phyloP scores from a whole-genome alignment of 2,113 vertebrate species.

The Sinocyclocheilus maitianheensis region DNA sequence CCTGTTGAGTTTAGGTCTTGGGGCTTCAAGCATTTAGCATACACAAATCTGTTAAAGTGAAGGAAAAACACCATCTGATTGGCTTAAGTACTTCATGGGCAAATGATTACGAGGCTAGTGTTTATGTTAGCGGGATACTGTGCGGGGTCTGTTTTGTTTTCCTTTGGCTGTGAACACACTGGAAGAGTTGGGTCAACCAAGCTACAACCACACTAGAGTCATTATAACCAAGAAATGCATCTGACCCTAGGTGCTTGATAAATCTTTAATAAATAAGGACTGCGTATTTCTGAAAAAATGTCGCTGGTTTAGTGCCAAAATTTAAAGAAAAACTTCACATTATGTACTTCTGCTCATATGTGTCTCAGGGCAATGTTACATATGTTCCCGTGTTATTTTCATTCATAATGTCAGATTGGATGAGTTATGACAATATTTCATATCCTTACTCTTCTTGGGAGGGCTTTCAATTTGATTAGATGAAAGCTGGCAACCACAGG shows the following conservation, averaged over 20 bases:
- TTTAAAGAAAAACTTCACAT: not conserved
- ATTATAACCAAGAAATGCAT: not conserved
- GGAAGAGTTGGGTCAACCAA: not conserved
- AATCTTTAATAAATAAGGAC: not conserved
- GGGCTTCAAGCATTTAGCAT: constrained; percentile 26
- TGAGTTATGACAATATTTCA: constrained; percentile 40
- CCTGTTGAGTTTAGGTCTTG: not conserved
- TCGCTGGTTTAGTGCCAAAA: not conserved
- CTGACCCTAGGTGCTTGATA: not conserved
- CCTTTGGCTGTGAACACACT: not conserved
- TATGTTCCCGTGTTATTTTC: constrained; percentile 17
- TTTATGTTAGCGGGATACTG: constrained; percentile 7
- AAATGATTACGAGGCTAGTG: not conserved
- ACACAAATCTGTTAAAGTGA: constrained; percentile 3
- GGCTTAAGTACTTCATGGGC: constrained; percentile 24
- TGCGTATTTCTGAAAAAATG: not conserved
- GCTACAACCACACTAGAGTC: not conserved
- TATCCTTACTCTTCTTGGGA: not conserved
- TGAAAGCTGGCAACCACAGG: constrained; percentile 45
- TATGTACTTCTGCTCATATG: not conserved
- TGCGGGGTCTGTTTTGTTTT: not conserved
- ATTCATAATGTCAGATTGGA: constrained; percentile 17
- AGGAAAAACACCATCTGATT: constrained; percentile 35
- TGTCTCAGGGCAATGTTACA: constrained; percentile 24
- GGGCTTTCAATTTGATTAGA: constrained; percentile 52